Conservation (phyloP, 2,113 vertebrate genomes). For the Poeciliopsis prolifica region DNA sequence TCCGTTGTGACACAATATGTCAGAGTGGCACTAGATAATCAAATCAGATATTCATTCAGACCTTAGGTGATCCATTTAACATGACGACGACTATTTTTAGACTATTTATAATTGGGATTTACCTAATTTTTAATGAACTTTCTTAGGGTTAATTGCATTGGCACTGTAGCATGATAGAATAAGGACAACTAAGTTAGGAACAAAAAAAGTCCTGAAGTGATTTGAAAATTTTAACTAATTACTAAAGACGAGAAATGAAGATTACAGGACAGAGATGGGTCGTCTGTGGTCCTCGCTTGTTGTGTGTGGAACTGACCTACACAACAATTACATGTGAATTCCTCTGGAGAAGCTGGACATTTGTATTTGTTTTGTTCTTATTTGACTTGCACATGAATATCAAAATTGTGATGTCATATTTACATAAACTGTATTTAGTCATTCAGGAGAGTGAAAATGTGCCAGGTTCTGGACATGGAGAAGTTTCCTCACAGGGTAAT, state of each 20-base stretch:
- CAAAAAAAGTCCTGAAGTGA: conserved; percentile 39
- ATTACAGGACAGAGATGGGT: neutral
- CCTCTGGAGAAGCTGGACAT: too few relatives aligned
- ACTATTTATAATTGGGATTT: conserved; percentile 68
- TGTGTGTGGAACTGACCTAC: neutral
- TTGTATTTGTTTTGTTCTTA: too few relatives aligned
- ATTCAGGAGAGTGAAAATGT: too few relatives aligned
- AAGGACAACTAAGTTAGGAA: conserved; percentile 60
- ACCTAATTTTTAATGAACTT: conserved; percentile 67
- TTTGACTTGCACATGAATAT: too few relatives aligned
- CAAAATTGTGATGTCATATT: too few relatives aligned
- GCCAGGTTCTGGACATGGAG: too few relatives aligned
- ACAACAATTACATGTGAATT: neutral
- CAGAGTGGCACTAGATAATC: conserved; percentile 31
- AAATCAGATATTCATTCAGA: conserved; percentile 54
- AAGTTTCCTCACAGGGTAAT: too few relatives aligned
- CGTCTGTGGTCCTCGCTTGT: neutral
- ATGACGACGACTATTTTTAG: conserved; percentile 70
- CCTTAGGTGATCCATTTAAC: conserved; percentile 63
- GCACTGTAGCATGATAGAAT: conserved; percentile 58
- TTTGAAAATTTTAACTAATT: conserved; percentile 33
- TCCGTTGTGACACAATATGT: neutral
- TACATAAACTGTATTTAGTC: too few relatives aligned
- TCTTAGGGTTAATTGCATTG: conserved; percentile 72
- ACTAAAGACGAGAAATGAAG: neutral